Percentiles rank a stretch among this genome's conserved stretches.
Evolutionary conservation across 2,797 vertebrate species (phyloP).

Genomic region (Fistularia tabacaria): DNA sequence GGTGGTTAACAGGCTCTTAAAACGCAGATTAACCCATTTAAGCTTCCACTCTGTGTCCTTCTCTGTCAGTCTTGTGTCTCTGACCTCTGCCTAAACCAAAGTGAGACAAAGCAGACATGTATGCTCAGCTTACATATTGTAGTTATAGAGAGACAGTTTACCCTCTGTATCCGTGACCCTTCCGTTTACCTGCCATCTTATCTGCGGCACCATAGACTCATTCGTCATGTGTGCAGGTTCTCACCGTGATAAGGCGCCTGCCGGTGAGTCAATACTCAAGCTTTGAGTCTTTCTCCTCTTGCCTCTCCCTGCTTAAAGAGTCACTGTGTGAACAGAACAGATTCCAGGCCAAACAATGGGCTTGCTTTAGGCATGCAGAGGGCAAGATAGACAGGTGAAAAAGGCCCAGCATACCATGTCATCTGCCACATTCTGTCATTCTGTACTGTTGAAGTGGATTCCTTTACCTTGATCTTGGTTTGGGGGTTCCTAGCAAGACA

Average conservation of each 20-base stretch:
- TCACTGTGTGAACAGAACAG: constrained; percentile 59
- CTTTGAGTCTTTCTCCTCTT: constrained; percentile 53
- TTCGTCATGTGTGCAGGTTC: constrained; percentile 68
- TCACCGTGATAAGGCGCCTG: constrained; percentile 68
- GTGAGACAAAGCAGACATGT: constrained; percentile 57
- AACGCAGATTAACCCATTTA: constrained; percentile 58
- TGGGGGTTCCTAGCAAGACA: constrained; percentile 3
- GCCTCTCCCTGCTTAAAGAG: constrained; percentile 70
- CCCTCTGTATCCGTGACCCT: constrained; percentile 59
- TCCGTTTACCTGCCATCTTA: constrained; percentile 64
- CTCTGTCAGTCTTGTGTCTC: constrained; percentile 32
- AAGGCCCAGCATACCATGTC: constrained; percentile 55
- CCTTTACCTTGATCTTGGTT: constrained; percentile 23
- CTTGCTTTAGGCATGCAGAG: constrained; percentile 65
- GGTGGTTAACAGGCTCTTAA: constrained; percentile 58
- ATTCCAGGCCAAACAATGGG: constrained; percentile 67
- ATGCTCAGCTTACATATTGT: constrained; percentile 41
- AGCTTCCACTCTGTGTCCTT: constrained; percentile 50
- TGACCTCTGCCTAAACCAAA: constrained; percentile 58
- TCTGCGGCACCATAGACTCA: constrained; percentile 60
- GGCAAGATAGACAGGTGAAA: constrained; percentile 56
- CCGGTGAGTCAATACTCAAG: constrained; percentile 63
- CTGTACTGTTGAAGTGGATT: constrained; percentile 34
- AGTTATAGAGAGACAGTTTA: constrained; percentile 23
- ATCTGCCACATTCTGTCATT: constrained; percentile 20